A percentile compares a stretch with the other conserved stretches of the same genome.
Conservation (phyloP, 2,113 vertebrate species). For the Petrocephalus zakoni region DNA sequence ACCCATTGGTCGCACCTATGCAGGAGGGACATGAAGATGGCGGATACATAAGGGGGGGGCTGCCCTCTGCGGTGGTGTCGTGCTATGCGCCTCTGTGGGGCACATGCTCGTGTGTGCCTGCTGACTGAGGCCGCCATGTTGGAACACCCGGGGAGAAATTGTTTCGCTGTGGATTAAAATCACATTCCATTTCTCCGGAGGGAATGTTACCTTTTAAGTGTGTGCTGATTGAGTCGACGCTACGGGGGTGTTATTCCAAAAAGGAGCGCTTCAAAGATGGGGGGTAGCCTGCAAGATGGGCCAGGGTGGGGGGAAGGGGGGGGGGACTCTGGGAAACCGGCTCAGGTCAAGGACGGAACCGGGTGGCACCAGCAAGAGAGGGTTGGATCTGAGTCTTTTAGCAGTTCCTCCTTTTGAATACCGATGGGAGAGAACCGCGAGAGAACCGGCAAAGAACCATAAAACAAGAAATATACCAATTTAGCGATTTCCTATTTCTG, state of each 20-base stretch:
- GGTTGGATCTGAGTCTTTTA: not conserved
- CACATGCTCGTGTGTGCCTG: not conserved
- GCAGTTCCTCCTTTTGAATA: not conserved
- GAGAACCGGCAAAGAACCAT: not conserved
- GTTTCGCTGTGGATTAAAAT: not conserved
- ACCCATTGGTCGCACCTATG: slow-evolving; percentile 45
- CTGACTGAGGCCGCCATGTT: slow-evolving; percentile 12
- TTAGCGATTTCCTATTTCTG: not conserved
- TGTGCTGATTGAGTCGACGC: not conserved
- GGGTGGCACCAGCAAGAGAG: not conserved
- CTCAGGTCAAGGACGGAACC: not conserved
- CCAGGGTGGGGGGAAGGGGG: not conserved
- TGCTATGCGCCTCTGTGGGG: slow-evolving; percentile 48
- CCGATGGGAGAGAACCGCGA: not conserved
- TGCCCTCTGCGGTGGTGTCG: slow-evolving; percentile 41
- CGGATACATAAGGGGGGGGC: slow-evolving; percentile 61
- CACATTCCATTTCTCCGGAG: not conserved
- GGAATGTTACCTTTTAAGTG: not conserved
- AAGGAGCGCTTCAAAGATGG: not conserved
- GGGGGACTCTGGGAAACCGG: not conserved
- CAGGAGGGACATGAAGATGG: slow-evolving; percentile 37
- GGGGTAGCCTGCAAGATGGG: not conserved
- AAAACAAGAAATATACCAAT: not conserved
- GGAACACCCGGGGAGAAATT: not conserved
- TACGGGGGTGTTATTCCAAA: not conserved